A percentile compares a stretch with the other conserved stretches of the same genome.
Conservation (phyloP, 2,797 vertebrate genomes). For the Lerista edwardsae region DNA sequence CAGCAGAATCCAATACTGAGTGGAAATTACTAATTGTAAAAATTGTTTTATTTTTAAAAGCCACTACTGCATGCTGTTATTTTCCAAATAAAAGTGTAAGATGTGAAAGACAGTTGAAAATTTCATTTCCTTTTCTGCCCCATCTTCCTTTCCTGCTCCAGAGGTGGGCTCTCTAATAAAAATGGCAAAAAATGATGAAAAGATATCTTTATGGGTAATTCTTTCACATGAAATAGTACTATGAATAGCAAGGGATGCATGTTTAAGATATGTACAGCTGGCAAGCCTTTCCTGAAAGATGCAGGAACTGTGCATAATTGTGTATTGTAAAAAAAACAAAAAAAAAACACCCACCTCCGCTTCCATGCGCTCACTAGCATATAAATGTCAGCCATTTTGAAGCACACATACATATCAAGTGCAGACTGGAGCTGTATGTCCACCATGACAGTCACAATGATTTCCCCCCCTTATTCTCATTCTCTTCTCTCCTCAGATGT, state of each 20-base stretch:
- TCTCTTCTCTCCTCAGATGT: not conserved
- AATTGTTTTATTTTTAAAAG: conserved; percentile 37
- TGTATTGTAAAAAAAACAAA: conserved; percentile 49
- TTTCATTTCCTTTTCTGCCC: conserved; percentile 3
- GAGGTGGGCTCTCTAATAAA: conserved; percentile 43
- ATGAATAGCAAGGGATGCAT: not conserved
- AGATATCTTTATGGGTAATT: conserved; percentile 21
- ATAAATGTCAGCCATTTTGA: conserved; percentile 57
- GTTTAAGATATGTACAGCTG: conserved; percentile 20
- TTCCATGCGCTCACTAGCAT: conserved; percentile 17
- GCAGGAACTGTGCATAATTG: conserved; percentile 1
- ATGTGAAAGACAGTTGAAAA: not conserved
- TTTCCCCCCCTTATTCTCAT: not conserved
- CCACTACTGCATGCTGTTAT: not conserved
- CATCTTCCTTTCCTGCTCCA: not conserved
- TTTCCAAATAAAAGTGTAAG: not conserved
- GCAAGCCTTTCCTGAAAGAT: conserved; percentile 22
- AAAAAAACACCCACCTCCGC: conserved; percentile 34
- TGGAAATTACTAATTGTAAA: not conserved
- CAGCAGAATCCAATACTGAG: not conserved
- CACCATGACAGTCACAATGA: conserved; percentile 47
- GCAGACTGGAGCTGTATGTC: conserved; percentile 45
- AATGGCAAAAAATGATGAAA: not conserved
- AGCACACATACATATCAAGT: conserved; percentile 22
- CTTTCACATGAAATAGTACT: not conserved